A percentile compares a stretch with the other conserved stretches of the same genome.
Conservation (phyloP, 2,797 vertebrate genomes). For the Urophycis tenuis region DNA sequence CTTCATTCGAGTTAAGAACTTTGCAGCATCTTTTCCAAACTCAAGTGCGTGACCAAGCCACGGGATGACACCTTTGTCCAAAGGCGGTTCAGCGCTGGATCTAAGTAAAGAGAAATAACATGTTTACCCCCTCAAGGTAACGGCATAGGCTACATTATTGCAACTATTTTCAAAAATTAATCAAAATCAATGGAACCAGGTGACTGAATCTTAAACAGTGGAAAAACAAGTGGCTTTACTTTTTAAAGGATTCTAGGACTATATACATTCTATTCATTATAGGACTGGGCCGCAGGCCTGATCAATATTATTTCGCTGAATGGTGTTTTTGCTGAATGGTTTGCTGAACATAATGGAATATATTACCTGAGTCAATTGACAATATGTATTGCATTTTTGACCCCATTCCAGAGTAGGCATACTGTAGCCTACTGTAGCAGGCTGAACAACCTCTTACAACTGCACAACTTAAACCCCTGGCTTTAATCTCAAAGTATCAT, state of each 20-base stretch:
- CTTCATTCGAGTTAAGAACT: slow-evolving; percentile 80
- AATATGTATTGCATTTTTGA: slow-evolving; percentile 7
- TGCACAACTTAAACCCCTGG: background rate
- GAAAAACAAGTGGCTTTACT: background rate
- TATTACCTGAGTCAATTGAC: background rate
- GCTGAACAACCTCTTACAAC: background rate
- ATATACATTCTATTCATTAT: too few species aligned
- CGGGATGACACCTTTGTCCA: slow-evolving; percentile 78
- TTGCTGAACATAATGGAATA: background rate
- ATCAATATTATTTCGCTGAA: background rate
- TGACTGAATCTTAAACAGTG: background rate
- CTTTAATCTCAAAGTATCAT: background rate
- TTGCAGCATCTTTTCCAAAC: slow-evolving; percentile 79
- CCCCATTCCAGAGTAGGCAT: slow-evolving; percentile 30
- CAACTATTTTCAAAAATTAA: background rate
- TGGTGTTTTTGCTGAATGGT: background rate
- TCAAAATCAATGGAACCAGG: background rate
- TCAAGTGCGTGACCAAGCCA: slow-evolving; percentile 85
- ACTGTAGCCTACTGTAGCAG: background rate
- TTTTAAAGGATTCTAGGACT: too few species aligned
- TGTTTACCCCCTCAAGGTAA: background rate
- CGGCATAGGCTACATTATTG: background rate
- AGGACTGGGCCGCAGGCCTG: background rate
- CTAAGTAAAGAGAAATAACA: slow-evolving; percentile 46
- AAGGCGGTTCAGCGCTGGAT: slow-evolving; percentile 73